Base-by-base conservation (phyloP, 1,140 invertebrate species). In the Dreissena rostriformis region DNA sequence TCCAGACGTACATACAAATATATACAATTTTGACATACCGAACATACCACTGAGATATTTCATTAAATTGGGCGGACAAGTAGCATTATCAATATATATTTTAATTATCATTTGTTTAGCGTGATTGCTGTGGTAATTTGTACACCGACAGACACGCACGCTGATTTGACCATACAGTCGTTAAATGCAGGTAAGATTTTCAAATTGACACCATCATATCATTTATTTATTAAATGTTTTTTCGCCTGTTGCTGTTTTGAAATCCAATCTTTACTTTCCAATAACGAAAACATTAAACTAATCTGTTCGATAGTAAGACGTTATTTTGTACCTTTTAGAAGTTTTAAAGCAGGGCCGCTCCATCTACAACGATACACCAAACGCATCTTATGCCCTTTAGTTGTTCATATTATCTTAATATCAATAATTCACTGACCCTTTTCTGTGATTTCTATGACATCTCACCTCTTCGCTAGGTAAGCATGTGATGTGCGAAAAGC, bases 401-500 rank as follows among this genome's bases (percentile, higher is more conserved):
- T 51, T 49, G 8, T 53, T n/a, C 19, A 49, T 68, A 68, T 10
- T 11, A 10, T n/a, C 1, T 52, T 26, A 15, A 19, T 22, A 15
- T 22, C 1, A 53, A 22, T 53, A 74, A 17, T 17, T 53, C 17
- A n/a, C 4, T 28, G 19, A 22, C 17, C 53, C 12, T 14, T 24
- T 15, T 52, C 39, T 22, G 12, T 22, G 10, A 19, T 15, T 7
- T 24, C 52, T 22, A 17, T 15, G 0, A 52, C 49, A 17, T 53
- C 22, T 19, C 22, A 24, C 52, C 17, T 51, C 22, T 22, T 1
- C 19, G 52, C 15, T 39, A 77, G 75, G 75, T 17, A 77, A 77
- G 75, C 75, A 77, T 19, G 75, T 77, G 11, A 6, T 77, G n/a
- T 77, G 57, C 26, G 75, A 77, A 49, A 77, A 65, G 39, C 75